Evolutionary conservation across 1,140 invertebrate species (phyloP).

Genomic region (Drosophila paulistorum): DNA sequence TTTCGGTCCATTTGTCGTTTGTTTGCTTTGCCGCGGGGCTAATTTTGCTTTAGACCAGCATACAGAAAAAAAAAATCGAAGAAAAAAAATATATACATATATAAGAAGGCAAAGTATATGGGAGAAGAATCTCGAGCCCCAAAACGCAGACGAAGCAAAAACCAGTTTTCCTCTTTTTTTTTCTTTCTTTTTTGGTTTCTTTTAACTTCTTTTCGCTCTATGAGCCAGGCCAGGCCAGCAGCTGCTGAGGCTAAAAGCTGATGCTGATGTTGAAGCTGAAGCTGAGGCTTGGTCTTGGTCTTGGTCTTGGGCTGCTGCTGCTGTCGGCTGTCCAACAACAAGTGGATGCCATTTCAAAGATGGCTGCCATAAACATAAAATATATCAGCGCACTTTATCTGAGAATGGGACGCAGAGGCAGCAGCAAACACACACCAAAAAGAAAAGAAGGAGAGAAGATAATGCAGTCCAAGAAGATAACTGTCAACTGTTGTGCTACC

Average conservation of each 20-base stretch:
- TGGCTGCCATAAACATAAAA: slow-evolving; percentile 80
- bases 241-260: slow-evolving; percentile 36
- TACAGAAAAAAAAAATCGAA: slow-evolving; percentile 16
- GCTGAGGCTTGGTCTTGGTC: not conserved
- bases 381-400: slow-evolving; percentile 37
- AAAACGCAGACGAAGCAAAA: slow-evolving; percentile 37
- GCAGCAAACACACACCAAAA: slow-evolving; percentile 2
- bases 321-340: slow-evolving; percentile 51
- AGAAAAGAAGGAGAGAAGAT: slow-evolving; percentile 25
- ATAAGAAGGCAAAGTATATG: slow-evolving; percentile 22
- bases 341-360: slow-evolving; percentile 79
- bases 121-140: slow-evolving; percentile 51
- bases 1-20: slow-evolving; percentile 81
- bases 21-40: slow-evolving; percentile 79
- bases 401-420: slow-evolving; percentile 15
- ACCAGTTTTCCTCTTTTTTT: slow-evolving; percentile 39
- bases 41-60: slow-evolving; percentile 57
- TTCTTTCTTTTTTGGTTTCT: slow-evolving; percentile 12
- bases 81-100: not conserved
- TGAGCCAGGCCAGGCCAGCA: slow-evolving; percentile 42
- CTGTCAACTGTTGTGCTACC: slow-evolving; percentile 64
- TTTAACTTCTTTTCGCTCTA: slow-evolving; percentile 13
- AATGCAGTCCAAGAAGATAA: slow-evolving; percentile 57
- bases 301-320: slow-evolving; percentile 16
- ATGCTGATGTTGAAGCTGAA: slow-evolving; percentile 19